Base-by-base conservation (phyloP, 1,140 invertebrate species). In the Phymorhynchus buccinoides region DNA sequence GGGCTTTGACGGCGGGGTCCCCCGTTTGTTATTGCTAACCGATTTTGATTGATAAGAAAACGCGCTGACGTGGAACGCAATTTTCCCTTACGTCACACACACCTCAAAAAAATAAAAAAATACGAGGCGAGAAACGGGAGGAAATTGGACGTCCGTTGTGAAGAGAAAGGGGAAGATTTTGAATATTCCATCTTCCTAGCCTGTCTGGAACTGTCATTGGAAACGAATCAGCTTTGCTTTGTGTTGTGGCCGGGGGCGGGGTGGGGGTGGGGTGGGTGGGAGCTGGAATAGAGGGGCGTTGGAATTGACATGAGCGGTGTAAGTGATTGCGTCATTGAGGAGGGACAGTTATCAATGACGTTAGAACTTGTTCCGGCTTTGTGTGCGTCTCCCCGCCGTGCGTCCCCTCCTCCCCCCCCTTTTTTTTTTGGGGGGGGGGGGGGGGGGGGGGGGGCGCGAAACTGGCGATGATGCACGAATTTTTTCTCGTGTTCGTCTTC, bases 21-120 rank as follows among this genome's bases (percentile, higher is more conserved):
- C 56, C 22, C 56, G 12, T 27, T 62, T 62, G 56, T 62, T 62
- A 62, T 22, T 22, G 56, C 56, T 62, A 27, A 16, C 56, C 6
- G 22, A 62, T 62, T 62, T 62, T 62, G 56, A 62, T 62, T 62
- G 56, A 62, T 62, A 62, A 12, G 71, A n/a, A 71, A n/a, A 39
- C 22, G n/a, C 71, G 30, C 30, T 73, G 71, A 73, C 71, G 71
- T 73, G 71, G 71, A 73, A 73, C 71, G 71, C 71, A 73, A 73
- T 73, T 73, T 73, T 73, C 71, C 37, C 71, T 73, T 73, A 73
- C 71, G 71, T 73, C 71, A 73, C 30, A 39, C 16, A 35, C 6
- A 39, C 30, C 71, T n/a, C n/a, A n/a, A n/a, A n/a, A n/a, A n/a
- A n/a, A n/a, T n/a, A n/a, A n/a, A n/a, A n/a, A n/a, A n/a, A n/a